A percentile compares a stretch with the other conserved stretches of the same genome.
Evolutionary conservation across 2,888 invertebrate species (phyloP).

Genomic region (Trissoscelio sp.): DNA sequence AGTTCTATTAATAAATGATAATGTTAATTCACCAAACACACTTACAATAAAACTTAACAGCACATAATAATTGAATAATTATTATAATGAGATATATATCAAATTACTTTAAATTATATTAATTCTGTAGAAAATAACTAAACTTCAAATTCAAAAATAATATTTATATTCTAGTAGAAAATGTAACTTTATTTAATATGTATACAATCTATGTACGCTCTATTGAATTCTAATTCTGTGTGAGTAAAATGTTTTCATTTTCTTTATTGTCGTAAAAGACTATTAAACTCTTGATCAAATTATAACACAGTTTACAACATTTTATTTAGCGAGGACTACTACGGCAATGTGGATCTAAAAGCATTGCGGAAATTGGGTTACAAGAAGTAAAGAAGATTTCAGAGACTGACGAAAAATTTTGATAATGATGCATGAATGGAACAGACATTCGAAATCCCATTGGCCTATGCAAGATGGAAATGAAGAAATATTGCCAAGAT

Average conservation of each 20-base stretch:
- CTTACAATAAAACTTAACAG: conserved; percentile 9
- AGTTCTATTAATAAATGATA: background rate
- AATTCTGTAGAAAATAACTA: conserved; percentile 2
- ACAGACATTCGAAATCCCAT: conserved; percentile 22
- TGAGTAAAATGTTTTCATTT: conserved; percentile 5
- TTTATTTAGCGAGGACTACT: conserved; percentile 92
- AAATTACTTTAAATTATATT: background rate
- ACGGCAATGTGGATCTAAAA: conserved; percentile 95
- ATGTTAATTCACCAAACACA: background rate
- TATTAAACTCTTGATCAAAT: conserved; percentile 9
- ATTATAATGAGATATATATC: background rate
- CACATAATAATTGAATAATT: conserved; percentile 8
- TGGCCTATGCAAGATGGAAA: conserved; percentile 26
- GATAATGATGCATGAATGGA: conserved; percentile 33
- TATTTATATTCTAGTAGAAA: background rate
- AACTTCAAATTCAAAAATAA: conserved; percentile 1
- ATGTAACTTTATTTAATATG: background rate
- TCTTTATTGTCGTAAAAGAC: background rate
- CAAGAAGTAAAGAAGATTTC: conserved; percentile 83
- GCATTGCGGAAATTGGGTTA: conserved; percentile 93
- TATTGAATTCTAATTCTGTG: conserved; percentile 13
- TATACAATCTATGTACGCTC: background rate
- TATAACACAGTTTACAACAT: conserved; percentile 46
- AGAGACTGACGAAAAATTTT: conserved; percentile 53
- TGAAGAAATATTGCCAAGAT: conserved; percentile 37